phyloP scores from a whole-genome alignment of 2,888 invertebrate species.

The Macrosiphum euphorbiae region DNA sequence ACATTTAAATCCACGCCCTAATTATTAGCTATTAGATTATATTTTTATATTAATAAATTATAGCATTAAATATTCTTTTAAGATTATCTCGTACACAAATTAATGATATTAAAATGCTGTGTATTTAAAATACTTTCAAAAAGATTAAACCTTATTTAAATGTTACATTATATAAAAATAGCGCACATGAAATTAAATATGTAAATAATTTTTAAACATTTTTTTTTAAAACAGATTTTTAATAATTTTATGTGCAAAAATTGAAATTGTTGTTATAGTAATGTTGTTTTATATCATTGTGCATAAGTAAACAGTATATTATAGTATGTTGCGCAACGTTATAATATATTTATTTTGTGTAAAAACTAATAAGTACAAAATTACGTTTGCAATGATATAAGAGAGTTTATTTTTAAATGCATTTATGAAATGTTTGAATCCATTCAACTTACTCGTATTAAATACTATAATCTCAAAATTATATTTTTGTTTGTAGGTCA shows the following conservation, averaged over 20 bases:
- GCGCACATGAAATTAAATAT: not conserved
- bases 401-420: not conserved
- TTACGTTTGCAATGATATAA: slow-evolving; percentile 1
- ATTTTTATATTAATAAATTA: not conserved
- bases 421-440: not conserved
- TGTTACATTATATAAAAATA: not conserved
- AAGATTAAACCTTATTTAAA: not conserved
- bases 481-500: slow-evolving; percentile 12
- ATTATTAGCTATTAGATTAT: not conserved
- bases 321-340: not conserved
- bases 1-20: not conserved
- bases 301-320: not conserved
- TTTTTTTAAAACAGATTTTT: not conserved
- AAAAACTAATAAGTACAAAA: not conserved
- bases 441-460: not conserved
- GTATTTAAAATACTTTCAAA: not conserved
- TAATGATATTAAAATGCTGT: not conserved
- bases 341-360: not conserved
- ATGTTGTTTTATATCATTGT: not conserved
- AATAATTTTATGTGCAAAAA: not conserved
- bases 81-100: not conserved
- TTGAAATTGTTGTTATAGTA: not conserved
- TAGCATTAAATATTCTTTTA: not conserved
- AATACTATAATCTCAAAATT: not conserved
- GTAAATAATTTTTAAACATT: not conserved